Evolutionary conservation across 2,888 invertebrate species (phyloP).

Genomic region (Monochamus alternatus): DNA sequence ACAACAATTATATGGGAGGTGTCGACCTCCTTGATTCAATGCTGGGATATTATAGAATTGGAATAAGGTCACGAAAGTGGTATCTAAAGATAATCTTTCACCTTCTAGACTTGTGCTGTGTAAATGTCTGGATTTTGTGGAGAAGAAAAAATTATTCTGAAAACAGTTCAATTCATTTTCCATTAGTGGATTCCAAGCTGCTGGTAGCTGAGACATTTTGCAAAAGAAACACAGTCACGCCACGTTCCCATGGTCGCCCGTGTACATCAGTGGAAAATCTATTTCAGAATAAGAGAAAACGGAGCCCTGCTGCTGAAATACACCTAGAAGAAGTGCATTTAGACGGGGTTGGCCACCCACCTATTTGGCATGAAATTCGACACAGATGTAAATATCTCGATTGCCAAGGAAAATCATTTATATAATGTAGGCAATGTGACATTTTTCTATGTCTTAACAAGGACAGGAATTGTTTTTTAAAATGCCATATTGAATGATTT

Average conservation of each 20-base stretch:
- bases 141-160: constrained; percentile 14
- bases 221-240: neutral
- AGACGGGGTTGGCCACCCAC: neutral
- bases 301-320: neutral
- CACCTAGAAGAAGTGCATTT: neutral
- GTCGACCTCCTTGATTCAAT: constrained; percentile 32
- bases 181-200: neutral
- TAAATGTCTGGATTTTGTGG: constrained; percentile 37
- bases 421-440: neutral
- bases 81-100: constrained; percentile 36
- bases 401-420: neutral
- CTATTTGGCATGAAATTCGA: neutral
- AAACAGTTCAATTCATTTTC: neutral
- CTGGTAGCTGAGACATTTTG: neutral
- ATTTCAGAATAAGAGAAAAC: neutral
- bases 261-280: neutral
- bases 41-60: constrained; percentile 33
- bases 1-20: constrained; percentile 14
- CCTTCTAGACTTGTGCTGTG: constrained; percentile 27
- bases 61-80: constrained; percentile 32
- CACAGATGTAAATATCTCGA: constrained; percentile 2
- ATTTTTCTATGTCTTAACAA: constrained; percentile 15
- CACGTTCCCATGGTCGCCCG: neutral
- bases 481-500: neutral
- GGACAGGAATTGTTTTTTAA: constrained; percentile 7